Evolutionary conservation across 2,113 vertebrate species (phyloP).

Genomic region (Rhineura floridana): DNA sequence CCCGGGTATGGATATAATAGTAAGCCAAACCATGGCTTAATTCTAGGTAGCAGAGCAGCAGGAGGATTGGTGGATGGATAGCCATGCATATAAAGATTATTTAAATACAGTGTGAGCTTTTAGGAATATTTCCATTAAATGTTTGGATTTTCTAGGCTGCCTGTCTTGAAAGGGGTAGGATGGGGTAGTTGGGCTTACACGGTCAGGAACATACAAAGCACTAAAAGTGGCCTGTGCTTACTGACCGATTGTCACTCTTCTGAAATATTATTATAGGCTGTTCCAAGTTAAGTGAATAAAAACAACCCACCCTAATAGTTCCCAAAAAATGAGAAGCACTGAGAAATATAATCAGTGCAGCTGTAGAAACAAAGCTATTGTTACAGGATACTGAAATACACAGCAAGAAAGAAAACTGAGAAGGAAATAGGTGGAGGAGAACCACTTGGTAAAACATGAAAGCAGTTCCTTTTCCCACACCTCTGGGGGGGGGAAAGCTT

Average conservation of each 20-base stretch:
- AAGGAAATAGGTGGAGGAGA: constrained; percentile 63
- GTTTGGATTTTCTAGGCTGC: neutral
- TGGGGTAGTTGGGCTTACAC: neutral
- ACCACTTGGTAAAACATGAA: constrained; percentile 64
- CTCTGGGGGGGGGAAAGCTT: constrained; percentile 60
- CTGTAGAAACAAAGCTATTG: constrained; percentile 73
- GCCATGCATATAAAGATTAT: constrained; percentile 7
- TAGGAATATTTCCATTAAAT: constrained; percentile 21
- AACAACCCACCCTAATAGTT: constrained; percentile 73
- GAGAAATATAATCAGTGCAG: constrained; percentile 66
- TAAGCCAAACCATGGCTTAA: too few species aligned
- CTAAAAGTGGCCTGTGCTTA: constrained; percentile 44
- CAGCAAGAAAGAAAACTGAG: constrained; percentile 69
- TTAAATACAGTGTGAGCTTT: constrained; percentile 15
- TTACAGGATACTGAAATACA: constrained; percentile 62
- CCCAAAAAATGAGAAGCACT: constrained; percentile 62
- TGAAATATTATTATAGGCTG: constrained; percentile 67
- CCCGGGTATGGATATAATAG: too few species aligned
- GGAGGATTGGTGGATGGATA: too few species aligned
- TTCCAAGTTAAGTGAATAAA: constrained; percentile 71
- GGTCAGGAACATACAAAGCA: constrained; percentile 44
- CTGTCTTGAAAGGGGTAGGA: constrained; percentile 18
- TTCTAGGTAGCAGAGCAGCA: too few species aligned
- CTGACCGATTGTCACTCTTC: constrained; percentile 64
- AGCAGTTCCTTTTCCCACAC: constrained; percentile 54